phyloP scores from a whole-genome alignment of 2,797 vertebrate species.

The Falco naumanni region DNA sequence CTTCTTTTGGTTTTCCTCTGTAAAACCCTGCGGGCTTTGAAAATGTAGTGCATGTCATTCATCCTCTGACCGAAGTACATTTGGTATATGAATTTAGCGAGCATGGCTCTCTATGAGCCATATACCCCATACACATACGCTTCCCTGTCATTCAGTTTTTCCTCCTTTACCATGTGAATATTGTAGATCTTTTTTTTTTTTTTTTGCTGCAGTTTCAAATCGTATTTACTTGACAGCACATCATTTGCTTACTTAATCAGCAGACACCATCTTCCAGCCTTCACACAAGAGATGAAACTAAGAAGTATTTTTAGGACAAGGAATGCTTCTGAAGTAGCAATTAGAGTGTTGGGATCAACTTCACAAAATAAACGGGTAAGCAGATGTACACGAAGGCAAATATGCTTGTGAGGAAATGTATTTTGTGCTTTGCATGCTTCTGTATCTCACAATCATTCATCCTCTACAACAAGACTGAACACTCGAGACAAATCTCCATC shows the following conservation, averaged over 20 bases:
- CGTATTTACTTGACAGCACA: background rate
- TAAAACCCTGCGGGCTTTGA: background rate
- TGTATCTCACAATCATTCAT: background rate
- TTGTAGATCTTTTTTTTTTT: background rate
- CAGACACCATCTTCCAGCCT: background rate
- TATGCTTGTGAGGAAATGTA: background rate
- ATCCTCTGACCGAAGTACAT: background rate
- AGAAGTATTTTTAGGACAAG: background rate
- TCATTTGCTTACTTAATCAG: background rate
- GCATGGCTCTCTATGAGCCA: background rate
- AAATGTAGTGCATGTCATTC: background rate
- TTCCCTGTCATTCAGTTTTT: background rate
- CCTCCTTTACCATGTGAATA: background rate
- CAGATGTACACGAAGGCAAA: background rate
- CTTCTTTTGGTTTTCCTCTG: background rate
- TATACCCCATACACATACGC: background rate
- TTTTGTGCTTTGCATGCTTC: background rate
- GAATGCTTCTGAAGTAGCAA: background rate
- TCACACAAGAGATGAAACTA: background rate
- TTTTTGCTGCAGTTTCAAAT: background rate
- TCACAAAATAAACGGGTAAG: background rate
- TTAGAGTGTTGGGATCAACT: background rate
- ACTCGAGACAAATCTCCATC: background rate
- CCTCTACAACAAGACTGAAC: background rate
- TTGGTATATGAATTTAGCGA: background rate